Evolutionary conservation across 1,140 invertebrate species (phyloP).

Genomic region (Pseudoatta argentina): DNA sequence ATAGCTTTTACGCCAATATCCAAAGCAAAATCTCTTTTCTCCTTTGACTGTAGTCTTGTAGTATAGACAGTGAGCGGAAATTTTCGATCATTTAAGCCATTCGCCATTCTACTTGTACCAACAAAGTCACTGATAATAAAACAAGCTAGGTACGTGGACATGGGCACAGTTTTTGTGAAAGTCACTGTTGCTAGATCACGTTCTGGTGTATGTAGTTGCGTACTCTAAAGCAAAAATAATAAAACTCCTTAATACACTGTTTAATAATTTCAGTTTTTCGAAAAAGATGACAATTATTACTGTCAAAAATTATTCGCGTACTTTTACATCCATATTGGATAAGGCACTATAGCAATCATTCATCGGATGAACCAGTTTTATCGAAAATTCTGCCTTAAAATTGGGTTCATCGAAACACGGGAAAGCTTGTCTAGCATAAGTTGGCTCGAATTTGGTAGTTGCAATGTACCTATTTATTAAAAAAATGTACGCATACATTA

Average conservation of each 20-base stretch:
- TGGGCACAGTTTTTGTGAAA: conserved; percentile 94
- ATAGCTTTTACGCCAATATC: conserved; percentile 92
- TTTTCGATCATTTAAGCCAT: conserved; percentile 85
- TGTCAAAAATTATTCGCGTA: conserved; percentile 66
- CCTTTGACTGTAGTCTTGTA: conserved; percentile 89
- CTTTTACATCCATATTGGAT: conserved; percentile 91
- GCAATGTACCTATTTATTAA: conserved; percentile 90
- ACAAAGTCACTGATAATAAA: conserved; percentile 97
- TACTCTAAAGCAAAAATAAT: conserved; percentile 77
- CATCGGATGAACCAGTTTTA: conserved; percentile 91
- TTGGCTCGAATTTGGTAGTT: conserved; percentile 97
- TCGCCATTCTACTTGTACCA: conserved; percentile 86
- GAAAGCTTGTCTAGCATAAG: conserved; percentile 96
- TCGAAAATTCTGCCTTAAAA: conserved; percentile 95
- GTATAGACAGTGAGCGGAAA: conserved; percentile 92
- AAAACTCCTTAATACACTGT: background rate
- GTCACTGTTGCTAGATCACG: conserved; percentile 86
- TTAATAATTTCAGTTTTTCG: background rate
- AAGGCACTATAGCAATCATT: conserved; percentile 89
- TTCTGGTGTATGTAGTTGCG: conserved; percentile 80
- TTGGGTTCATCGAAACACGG: conserved; percentile 98
- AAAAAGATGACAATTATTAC: background rate
- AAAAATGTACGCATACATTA: background rate
- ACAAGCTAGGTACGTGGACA: conserved; percentile 97
- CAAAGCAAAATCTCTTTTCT: conserved; percentile 93